Conservation (phyloP, 2,888 invertebrate species). For the Noctuana brunneofusca region DNA sequence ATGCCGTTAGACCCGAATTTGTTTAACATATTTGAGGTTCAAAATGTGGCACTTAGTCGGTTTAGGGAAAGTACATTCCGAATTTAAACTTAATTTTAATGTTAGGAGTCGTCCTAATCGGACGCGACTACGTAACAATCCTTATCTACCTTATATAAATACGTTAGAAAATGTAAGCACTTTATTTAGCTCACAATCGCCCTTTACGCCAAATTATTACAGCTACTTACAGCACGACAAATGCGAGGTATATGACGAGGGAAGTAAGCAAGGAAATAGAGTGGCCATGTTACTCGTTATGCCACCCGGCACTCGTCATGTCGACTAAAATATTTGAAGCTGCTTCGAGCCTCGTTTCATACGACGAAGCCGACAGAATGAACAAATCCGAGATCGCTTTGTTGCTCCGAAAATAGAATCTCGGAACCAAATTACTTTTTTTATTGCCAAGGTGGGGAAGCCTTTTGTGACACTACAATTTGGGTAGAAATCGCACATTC, state of each 20-base stretch:
- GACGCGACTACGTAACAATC: too few species aligned
- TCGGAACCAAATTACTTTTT: slow-evolving; percentile 33
- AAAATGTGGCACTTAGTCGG: not conserved
- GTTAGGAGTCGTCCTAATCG: too few species aligned
- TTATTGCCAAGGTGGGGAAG: slow-evolving; percentile 29
- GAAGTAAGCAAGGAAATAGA: too few species aligned
- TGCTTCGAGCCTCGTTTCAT: slow-evolving; percentile 25
- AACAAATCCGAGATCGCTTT: slow-evolving; percentile 30
- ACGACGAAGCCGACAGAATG: slow-evolving; percentile 24
- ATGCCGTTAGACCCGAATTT: slow-evolving; percentile 13
- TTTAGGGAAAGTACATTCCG: slow-evolving; percentile 3
- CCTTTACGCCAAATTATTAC: too few species aligned
- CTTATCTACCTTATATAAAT: too few species aligned
- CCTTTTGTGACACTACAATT: slow-evolving; percentile 19
- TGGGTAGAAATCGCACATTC: not conserved
- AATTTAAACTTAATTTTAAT: not conserved
- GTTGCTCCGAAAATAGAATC: slow-evolving; percentile 30
- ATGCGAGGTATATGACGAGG: too few species aligned
- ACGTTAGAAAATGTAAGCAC: too few species aligned
- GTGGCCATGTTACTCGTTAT: too few species aligned
- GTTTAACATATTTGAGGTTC: slow-evolving; percentile 18
- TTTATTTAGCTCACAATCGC: too few species aligned
- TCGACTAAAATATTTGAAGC: slow-evolving; percentile 5
- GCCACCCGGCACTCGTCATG: too few species aligned
- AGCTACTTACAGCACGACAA: too few species aligned